Conservation (phyloP, 2,888 invertebrate species). For the Therioaphis trifolii region DNA sequence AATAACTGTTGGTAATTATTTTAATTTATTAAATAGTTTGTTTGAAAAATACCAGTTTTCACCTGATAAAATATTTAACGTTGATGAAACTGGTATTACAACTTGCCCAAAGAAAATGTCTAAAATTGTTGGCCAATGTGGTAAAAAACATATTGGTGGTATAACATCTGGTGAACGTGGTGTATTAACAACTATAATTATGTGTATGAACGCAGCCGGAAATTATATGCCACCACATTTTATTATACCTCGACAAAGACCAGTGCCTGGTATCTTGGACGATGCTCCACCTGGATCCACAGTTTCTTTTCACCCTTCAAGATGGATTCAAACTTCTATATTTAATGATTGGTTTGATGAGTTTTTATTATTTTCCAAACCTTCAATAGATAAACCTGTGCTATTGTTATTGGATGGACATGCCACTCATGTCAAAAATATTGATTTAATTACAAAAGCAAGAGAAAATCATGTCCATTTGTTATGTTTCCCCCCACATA, state of each 20-base stretch:
- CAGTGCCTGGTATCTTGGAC: neutral
- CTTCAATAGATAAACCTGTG: neutral
- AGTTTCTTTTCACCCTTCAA: neutral
- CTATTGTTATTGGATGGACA: neutral
- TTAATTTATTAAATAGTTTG: neutral
- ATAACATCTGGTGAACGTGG: neutral
- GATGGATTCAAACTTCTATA: neutral
- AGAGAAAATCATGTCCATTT: neutral
- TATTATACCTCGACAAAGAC: neutral
- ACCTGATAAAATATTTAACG: neutral
- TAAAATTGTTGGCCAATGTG: neutral
- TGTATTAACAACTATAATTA: neutral
- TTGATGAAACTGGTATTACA: neutral
- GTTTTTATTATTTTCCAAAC: neutral
- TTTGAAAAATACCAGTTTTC: neutral
- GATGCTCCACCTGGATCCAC: neutral
- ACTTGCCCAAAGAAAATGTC: neutral
- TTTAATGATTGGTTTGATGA: neutral
- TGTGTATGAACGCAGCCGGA: neutral
- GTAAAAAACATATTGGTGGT: neutral
- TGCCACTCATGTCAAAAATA: neutral
- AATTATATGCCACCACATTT: neutral
- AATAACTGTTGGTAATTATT: neutral
- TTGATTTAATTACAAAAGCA: neutral
- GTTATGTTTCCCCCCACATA: neutral